These are phyloP conservation scores for Temnothorax rugatulus DNA, from an alignment of 2,888 invertebrate genomes.

Conservation along the genomic window DNA sequence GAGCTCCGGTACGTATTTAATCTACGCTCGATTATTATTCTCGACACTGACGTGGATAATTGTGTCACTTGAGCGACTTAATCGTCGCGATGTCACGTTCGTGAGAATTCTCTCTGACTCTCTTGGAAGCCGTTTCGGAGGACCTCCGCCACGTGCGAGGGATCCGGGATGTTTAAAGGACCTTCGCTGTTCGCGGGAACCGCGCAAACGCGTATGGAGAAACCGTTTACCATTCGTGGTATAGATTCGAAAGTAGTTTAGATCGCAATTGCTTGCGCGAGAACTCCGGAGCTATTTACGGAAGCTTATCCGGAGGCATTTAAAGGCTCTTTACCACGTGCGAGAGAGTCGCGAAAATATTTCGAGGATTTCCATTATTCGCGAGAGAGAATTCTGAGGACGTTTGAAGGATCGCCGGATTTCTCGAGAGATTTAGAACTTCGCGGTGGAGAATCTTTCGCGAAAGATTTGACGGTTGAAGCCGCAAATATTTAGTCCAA, in stretches of 20 bases:
- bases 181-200: not conserved
- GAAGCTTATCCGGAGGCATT: not conserved
- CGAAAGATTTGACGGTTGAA: not conserved
- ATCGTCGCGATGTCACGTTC: not conserved
- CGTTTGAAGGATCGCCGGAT: not conserved
- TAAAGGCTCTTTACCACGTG: not conserved
- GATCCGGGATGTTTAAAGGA: not conserved
- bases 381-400: not conserved
- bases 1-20: not conserved
- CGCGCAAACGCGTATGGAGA: not conserved
- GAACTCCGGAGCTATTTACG: not conserved
- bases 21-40: not conserved
- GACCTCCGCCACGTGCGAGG: not conserved
- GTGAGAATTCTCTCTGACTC: not conserved
- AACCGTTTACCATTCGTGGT: not conserved
- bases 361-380: not conserved
- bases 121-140: not conserved
- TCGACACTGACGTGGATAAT: not conserved
- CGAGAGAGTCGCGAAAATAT: not conserved
- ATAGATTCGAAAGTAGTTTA: conserved; percentile 4
- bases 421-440: not conserved
- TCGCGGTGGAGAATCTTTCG: not conserved
- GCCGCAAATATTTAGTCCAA: not conserved
- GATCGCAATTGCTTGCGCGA: not conserved
- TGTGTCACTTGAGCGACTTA: no score